Conservation (phyloP, 2,113 vertebrate genomes). For the Balaenoptera acutorostrata region DNA sequence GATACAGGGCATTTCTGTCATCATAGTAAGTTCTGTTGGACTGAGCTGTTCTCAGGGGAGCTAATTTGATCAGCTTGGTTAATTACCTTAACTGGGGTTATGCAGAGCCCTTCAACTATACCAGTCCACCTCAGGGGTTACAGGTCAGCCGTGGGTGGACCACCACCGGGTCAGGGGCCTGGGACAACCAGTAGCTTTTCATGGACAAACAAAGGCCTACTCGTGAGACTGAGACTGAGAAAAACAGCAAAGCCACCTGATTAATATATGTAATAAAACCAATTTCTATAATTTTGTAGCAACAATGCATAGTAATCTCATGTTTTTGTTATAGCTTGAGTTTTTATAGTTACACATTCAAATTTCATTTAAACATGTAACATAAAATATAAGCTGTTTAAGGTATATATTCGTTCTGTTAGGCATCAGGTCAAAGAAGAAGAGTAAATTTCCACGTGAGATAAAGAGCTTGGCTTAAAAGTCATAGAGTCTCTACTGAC, state of each 20-base stretch:
- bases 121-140: neutral
- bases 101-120: neutral
- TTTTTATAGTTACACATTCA: neutral
- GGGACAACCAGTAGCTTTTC: neutral
- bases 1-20: neutral
- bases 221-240: neutral
- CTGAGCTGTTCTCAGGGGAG: neutral
- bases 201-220: neutral
- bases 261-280: neutral
- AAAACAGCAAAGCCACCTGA: neutral
- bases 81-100: neutral
- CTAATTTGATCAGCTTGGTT: neutral
- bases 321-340: neutral
- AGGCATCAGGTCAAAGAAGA: neutral
- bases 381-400: neutral
- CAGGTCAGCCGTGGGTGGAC: neutral
- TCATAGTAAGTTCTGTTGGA: neutral
- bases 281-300: neutral
- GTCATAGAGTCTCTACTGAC: neutral
- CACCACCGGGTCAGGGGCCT: neutral
- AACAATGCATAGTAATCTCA: neutral
- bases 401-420: neutral
- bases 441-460: neutral
- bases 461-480: neutral
- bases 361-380: neutral